A percentile compares a stretch with the other conserved stretches of the same genome.
phyloP scores from a whole-genome alignment of 2,113 vertebrate genomes.

The Oncorhynchus gorbuscha region DNA sequence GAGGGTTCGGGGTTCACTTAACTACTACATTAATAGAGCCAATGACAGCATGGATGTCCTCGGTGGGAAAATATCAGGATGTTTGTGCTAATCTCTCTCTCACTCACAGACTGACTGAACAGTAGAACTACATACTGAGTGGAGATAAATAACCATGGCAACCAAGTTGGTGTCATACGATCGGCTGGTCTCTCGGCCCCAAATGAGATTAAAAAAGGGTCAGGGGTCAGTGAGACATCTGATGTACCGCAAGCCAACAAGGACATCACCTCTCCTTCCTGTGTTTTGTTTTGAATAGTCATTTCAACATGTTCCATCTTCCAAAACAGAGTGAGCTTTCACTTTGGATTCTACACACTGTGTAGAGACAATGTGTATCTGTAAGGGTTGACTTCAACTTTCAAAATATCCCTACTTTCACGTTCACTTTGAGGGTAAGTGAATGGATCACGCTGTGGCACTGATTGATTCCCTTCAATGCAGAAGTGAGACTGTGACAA shows the following conservation, averaged over 20 bases:
- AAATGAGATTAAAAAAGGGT: conserved; percentile 5
- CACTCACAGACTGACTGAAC: background rate
- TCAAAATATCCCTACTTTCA: background rate
- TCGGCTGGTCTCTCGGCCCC: background rate
- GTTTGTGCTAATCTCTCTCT: background rate
- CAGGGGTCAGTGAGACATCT: background rate
- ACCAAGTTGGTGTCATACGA: background rate
- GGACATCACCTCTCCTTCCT: background rate
- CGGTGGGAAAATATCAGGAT: background rate
- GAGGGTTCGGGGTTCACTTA: background rate
- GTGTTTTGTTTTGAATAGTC: background rate
- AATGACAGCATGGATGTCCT: background rate
- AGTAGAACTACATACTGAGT: background rate
- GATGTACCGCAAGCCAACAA: background rate
- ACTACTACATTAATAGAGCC: background rate
- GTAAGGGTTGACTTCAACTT: background rate
- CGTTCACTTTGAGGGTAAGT: background rate
- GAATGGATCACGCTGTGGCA: background rate
- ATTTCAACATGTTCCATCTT: background rate
- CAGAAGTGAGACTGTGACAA: background rate
- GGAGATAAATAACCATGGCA: background rate
- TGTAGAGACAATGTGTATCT: background rate
- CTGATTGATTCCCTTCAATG: background rate
- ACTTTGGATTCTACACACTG: too few relatives aligned
- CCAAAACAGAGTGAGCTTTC: background rate